Conservation (phyloP, 2,797 vertebrate species). For the Euthynnus affinis region DNA sequence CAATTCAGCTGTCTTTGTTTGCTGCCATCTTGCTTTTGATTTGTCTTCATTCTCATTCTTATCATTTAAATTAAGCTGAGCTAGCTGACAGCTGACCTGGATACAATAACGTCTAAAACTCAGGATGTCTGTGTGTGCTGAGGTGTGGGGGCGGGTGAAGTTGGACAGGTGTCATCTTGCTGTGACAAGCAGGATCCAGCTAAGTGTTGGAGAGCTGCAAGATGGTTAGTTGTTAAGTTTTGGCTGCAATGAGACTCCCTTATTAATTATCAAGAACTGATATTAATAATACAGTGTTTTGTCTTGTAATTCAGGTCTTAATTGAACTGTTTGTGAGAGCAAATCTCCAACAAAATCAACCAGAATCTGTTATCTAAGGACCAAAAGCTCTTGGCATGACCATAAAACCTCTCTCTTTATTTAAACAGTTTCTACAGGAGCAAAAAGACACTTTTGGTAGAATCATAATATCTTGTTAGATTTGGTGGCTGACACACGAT, state of each 20-base stretch:
- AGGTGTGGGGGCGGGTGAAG: neutral
- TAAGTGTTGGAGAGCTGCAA: constrained; percentile 7
- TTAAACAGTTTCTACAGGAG: neutral
- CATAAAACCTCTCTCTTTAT: neutral
- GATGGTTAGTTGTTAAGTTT: constrained; percentile 6
- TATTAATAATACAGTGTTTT: constrained; percentile 2
- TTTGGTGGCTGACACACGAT: neutral
- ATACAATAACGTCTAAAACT: neutral
- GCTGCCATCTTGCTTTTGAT: constrained; percentile 1
- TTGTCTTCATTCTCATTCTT: neutral
- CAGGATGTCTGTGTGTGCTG: too few species aligned
- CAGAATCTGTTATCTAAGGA: neutral
- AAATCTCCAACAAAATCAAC: neutral
- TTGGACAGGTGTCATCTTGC: constrained; percentile 30
- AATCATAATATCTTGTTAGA: neutral
- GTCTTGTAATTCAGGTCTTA: neutral
- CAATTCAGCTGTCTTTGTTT: constrained; percentile 33
- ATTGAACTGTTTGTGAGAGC: neutral
- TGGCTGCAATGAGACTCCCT: constrained; percentile 3
- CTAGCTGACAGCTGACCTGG: neutral
- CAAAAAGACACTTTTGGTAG: neutral
- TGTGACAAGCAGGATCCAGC: constrained; percentile 26
- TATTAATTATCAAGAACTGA: constrained; percentile 9
- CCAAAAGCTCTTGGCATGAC: neutral
- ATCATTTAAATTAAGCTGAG: neutral